A percentile compares a stretch with the other conserved stretches of the same genome.
Evolutionary conservation across 2,113 vertebrate genomes (phyloP).

Genomic region (Triplophysa rosa): DNA sequence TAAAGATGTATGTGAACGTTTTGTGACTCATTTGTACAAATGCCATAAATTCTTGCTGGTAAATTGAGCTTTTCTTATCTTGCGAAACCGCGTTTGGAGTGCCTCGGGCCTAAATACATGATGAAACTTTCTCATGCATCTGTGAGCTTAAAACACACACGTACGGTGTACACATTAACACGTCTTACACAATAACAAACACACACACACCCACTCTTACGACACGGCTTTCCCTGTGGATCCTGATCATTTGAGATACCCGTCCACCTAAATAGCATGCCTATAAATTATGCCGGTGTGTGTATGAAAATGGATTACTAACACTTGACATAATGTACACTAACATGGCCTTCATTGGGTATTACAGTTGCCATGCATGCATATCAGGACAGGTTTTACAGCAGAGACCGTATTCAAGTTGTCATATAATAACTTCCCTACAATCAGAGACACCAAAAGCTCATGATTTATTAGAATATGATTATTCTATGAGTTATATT

Average conservation of each 20-base stretch:
- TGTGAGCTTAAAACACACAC: conserved; percentile 26
- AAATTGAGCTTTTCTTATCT: conserved; percentile 41
- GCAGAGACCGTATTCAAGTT: not conserved
- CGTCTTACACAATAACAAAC: conserved; percentile 11
- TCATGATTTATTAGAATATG: not conserved
- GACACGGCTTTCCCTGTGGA: not conserved
- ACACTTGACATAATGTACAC: not conserved
- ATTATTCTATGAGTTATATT: not conserved
- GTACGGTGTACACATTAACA: conserved; percentile 8
- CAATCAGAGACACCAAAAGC: not conserved
- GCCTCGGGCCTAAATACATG: conserved; percentile 20
- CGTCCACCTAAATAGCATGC: conserved; percentile 25
- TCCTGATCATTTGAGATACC: conserved; percentile 25
- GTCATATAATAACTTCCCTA: conserved; percentile 10
- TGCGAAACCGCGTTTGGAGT: conserved; percentile 25
- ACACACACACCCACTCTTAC: conserved; percentile 13
- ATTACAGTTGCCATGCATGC: conserved; percentile 18
- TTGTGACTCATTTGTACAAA: conserved; percentile 18
- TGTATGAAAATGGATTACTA: not conserved
- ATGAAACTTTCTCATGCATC: conserved; percentile 12
- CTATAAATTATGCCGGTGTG: not conserved
- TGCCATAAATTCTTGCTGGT: conserved; percentile 7
- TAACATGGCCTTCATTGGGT: conserved; percentile 33
- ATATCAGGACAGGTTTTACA: not conserved
- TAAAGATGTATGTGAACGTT: not conserved